These are phyloP conservation scores for Nasalis larvatus DNA, from an alignment of 2,113 vertebrate genomes.

Conservation along the genomic window DNA sequence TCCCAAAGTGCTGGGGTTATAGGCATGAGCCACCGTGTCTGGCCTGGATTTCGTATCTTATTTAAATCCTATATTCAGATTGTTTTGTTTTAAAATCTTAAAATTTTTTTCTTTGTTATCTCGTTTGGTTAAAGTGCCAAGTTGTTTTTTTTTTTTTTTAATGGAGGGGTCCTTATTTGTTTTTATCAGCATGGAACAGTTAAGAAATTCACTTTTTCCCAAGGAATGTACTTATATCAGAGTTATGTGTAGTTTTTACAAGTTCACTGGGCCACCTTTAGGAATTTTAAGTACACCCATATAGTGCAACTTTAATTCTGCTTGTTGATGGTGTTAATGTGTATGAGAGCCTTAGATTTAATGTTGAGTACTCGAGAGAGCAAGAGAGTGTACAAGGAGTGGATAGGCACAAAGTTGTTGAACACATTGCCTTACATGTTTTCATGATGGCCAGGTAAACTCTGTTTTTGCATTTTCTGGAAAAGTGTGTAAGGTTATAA, in stretches of 20 bases:
- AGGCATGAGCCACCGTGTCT: no score
- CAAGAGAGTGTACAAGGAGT: not conserved
- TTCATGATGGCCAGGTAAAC: constrained; percentile 58
- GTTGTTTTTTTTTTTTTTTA: not conserved
- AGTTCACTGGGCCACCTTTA: not conserved
- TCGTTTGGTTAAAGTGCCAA: constrained; percentile 16
- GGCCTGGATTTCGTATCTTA: not conserved
- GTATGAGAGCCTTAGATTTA: not conserved
- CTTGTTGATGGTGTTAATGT: not conserved
- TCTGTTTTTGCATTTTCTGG: not conserved
- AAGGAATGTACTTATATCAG: not conserved
- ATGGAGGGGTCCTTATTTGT: not conserved
- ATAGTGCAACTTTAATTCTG: not conserved
- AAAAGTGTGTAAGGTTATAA: constrained; percentile 28
- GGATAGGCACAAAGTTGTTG: constrained; percentile 2
- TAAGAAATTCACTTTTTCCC: constrained; percentile 12
- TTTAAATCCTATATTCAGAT: not conserved
- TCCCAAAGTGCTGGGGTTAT: no score
- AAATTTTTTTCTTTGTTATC: not conserved
- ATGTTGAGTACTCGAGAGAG: not conserved
- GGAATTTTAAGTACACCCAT: not conserved
- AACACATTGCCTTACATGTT: not conserved
- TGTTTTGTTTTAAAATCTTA: not conserved
- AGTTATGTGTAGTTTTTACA: constrained; percentile 15
- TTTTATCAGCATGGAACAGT: constrained; percentile 3